These are phyloP conservation scores for Heteromurus nitidus DNA, from an alignment of 2,888 invertebrate genomes.

Conservation along the genomic window DNA sequence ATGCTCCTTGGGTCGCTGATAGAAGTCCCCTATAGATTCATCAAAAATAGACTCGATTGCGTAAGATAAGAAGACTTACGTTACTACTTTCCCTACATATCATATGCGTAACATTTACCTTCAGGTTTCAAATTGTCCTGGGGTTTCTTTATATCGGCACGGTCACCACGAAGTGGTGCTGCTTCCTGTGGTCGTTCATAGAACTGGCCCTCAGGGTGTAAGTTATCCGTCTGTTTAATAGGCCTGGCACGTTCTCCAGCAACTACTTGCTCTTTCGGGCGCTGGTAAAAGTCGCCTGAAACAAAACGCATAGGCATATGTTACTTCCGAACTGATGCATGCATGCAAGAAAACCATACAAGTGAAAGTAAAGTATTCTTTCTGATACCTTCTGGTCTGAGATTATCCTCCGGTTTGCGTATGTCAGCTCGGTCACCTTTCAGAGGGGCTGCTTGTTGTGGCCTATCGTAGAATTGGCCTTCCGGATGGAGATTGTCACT, in stretches of 20 bases:
- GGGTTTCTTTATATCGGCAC: slow-evolving; percentile 75
- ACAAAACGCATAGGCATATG: too few relatives aligned
- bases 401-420: background rate
- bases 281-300: slow-evolving; percentile 16
- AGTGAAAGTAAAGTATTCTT: too few relatives aligned
- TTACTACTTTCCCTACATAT: slow-evolving; percentile 21
- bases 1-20: slow-evolving; percentile 77
- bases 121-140: slow-evolving; percentile 71
- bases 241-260: slow-evolving; percentile 74
- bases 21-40: slow-evolving; percentile 74
- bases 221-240: slow-evolving; percentile 71
- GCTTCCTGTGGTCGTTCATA: slow-evolving; percentile 77
- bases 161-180: slow-evolving; percentile 75
- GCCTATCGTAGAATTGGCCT: slow-evolving; percentile 78
- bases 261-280: slow-evolving; percentile 1
- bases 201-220: slow-evolving; percentile 79
- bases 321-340: too few relatives aligned
- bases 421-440: slow-evolving; percentile 60
- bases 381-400: background rate
- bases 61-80: too few relatives aligned
- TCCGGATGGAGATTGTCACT: slow-evolving; percentile 79
- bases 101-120: too few relatives aligned
- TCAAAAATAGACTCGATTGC: background rate
- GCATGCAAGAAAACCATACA: background rate
- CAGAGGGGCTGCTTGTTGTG: slow-evolving; percentile 75